A percentile compares a stretch with the other conserved stretches of the same genome.
phyloP scores from a whole-genome alignment of 2,888 invertebrate genomes.

The Iphiclides podalirius region DNA sequence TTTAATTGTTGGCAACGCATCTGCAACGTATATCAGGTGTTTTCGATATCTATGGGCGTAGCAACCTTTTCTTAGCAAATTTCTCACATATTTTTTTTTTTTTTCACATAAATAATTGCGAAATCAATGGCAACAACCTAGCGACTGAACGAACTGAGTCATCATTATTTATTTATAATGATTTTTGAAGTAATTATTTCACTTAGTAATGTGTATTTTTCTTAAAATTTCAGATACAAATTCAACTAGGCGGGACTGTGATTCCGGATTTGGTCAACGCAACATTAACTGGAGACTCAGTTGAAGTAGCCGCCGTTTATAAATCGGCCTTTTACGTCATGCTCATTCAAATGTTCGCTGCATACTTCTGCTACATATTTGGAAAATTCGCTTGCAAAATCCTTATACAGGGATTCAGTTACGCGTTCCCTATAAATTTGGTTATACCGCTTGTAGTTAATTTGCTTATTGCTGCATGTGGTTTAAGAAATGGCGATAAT shows the following conservation, averaged over 20 bases:
- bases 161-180: too few species aligned
- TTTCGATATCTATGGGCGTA: too few species aligned
- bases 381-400: slow-evolving; percentile 98
- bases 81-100: too few species aligned
- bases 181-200: too few species aligned
- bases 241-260: slow-evolving; percentile 79
- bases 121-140: too few species aligned
- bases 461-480: slow-evolving; percentile 92
- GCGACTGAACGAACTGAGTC: too few species aligned
- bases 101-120: too few species aligned
- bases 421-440: slow-evolving; percentile 96
- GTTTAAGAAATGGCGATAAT: slow-evolving; percentile 90
- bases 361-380: slow-evolving; percentile 94
- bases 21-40: too few species aligned
- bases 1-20: too few species aligned
- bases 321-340: slow-evolving; percentile 88
- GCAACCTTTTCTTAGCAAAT: too few species aligned
- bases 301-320: slow-evolving; percentile 84
- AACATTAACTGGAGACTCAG: slow-evolving; percentile 87
- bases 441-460: slow-evolving; percentile 95
- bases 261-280: slow-evolving; percentile 88
- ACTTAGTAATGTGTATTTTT: too few species aligned
- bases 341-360: slow-evolving; percentile 89
- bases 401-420: slow-evolving; percentile 97
- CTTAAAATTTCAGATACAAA: slow-evolving; percentile 82